Evolutionary conservation across 2,113 vertebrate species (phyloP), one percentile per base, ranked within the genome.

Genomic region (Gorsachius goisagi): DNA sequence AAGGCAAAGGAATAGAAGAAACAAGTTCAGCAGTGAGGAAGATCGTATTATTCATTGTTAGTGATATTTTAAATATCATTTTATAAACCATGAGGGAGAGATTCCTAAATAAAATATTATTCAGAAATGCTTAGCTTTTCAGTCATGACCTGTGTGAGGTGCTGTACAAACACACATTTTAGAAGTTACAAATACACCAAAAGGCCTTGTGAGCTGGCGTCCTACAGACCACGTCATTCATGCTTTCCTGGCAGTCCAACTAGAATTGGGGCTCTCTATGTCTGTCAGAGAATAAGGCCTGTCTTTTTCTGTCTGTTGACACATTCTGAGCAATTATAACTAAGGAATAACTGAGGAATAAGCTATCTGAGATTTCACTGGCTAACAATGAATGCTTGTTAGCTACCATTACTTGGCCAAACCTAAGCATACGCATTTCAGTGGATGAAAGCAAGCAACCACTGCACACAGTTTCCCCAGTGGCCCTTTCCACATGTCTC

Each of bases 211-310:
- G 62, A 63, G 15, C n/a, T 50, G 14, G 20, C 3, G 0, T 56
- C 32, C 50, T 27, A 60, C 33, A 62, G 63, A 33, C 24, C 32
- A 85, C 0, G 1, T 17, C 1, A 0, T 41, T 26, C 15, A 21
- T 89, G 23, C 15, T 81, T 85, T 72, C 41, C 16, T 28, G 52
- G 32, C 27, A 55, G 22, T n/a, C 30, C 32, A 47, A 35, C 14
- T 52, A 62, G 59, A 76, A 67, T 6, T 0, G 3, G 11, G 6
- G 17, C 14, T 66, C 17, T 39, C 39, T 35, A 3, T 26, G 17
- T 33, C 63, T 77, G 32, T 12, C 47, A 45, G 69, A 67, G 44
- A 75, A 69, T 4, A 11, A 66, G 19, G 23, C 9, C 39, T 75
- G 5, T 60, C 50, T 60, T 49, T 7, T 66, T 66, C 50, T 59